Conservation (phyloP, 2,888 invertebrate genomes). For the Gastrophysa polygoni region DNA sequence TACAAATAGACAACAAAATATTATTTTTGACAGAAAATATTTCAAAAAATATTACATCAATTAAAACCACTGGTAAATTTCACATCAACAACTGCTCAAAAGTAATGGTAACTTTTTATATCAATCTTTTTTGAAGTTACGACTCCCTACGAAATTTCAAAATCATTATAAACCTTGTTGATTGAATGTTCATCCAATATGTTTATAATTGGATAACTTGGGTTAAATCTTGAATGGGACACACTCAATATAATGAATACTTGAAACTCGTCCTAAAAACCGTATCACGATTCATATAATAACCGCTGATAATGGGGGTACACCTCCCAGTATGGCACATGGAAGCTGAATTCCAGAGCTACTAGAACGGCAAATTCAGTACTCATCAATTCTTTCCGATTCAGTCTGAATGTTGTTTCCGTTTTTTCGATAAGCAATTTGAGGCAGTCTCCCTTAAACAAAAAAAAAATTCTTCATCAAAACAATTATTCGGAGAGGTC, state of each 20-base stretch:
- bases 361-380: constrained; percentile 95
- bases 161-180: too few species aligned
- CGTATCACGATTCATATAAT: constrained; percentile 84
- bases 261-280: background rate
- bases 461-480: too few species aligned
- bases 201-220: too few species aligned
- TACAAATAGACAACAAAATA: background rate
- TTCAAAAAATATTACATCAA: background rate
- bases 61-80: background rate
- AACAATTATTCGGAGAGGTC: too few species aligned
- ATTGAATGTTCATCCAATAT: too few species aligned
- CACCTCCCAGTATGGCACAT: constrained; percentile 89
- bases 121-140: too few species aligned
- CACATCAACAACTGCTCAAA: constrained; percentile 39
- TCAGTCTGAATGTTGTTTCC: constrained; percentile 88
- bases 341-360: constrained; percentile 92
- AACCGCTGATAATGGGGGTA: constrained; percentile 95
- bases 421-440: constrained; percentile 91
- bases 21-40: background rate
- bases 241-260: too few species aligned
- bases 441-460: constrained; percentile 71
- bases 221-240: too few species aligned
- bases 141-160: too few species aligned
- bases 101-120: too few species aligned
- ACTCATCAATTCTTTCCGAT: constrained; percentile 86